phyloP scores from a whole-genome alignment of 2,113 vertebrate species.

The Dicrurus megarhynchus region DNA sequence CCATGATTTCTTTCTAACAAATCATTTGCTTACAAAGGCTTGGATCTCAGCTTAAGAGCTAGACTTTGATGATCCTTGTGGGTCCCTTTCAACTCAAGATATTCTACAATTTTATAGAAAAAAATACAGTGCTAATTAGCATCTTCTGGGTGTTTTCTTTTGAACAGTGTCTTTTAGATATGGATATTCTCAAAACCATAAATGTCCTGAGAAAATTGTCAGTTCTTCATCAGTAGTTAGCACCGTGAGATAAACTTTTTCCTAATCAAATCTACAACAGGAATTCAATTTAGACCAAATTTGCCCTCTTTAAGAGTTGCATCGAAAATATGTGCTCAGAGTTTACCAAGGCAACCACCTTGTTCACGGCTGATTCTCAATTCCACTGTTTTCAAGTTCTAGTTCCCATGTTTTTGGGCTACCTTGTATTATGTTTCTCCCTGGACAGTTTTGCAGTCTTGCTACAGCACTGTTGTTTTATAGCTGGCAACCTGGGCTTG shows the following conservation, averaged over 20 bases:
- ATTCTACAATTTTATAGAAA: neutral
- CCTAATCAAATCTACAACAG: neutral
- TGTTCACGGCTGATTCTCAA: neutral
- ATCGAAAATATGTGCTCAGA: neutral
- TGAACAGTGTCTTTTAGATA: neutral
- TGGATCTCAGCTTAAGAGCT: neutral
- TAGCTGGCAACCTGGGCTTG: neutral
- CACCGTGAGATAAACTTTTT: neutral
- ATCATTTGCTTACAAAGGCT: neutral
- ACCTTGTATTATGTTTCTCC: neutral
- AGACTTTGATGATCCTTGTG: neutral
- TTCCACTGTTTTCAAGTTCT: neutral
- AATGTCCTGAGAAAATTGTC: neutral
- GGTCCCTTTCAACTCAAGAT: neutral
- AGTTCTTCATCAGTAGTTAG: neutral
- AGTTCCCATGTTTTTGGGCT: neutral
- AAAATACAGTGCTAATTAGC: neutral
- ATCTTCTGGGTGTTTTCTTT: neutral
- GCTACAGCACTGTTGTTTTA: neutral
- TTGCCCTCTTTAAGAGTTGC: neutral
- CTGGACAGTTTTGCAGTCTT: neutral
- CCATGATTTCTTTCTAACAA: neutral
- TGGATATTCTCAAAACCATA: neutral
- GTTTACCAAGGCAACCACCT: neutral
- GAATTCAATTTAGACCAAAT: neutral